A percentile compares a stretch with the other conserved stretches of the same genome.
These are phyloP conservation scores for Lagria hirta DNA, from an alignment of 2,888 invertebrate species.

Conservation along the genomic window DNA sequence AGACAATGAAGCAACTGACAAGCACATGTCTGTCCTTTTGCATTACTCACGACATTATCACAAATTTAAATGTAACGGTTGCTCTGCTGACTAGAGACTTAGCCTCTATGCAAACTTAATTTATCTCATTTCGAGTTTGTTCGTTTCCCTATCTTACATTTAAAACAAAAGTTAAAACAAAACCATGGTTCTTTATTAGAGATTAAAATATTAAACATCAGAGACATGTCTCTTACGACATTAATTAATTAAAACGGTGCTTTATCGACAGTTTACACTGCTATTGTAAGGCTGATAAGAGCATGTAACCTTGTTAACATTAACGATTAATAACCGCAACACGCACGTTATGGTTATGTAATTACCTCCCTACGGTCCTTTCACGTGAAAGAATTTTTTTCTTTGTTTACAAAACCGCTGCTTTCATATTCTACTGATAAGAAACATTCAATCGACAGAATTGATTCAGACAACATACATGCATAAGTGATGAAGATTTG, in stretches of 20 bases:
- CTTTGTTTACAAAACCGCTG: constrained; percentile 15
- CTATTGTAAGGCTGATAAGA: constrained; percentile 16
- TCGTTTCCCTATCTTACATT: constrained; percentile 25
- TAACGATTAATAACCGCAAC: constrained; percentile 26
- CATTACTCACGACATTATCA: constrained; percentile 48
- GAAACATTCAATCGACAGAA: constrained; percentile 23
- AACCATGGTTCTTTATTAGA: constrained; percentile 19
- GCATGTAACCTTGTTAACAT: constrained; percentile 26
- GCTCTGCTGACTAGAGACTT: constrained; percentile 33
- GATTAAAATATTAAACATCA: constrained; percentile 15
- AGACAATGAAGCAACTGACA: constrained; percentile 31
- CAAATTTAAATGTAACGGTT: constrained; percentile 48
- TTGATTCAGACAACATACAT: constrained; percentile 29
- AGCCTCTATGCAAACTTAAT: constrained; percentile 32
- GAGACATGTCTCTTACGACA: constrained; percentile 1
- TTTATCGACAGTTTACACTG: constrained; percentile 10
- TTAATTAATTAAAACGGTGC: constrained; percentile 11
- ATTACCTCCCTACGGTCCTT: constrained; percentile 24
- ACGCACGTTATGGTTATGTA: constrained; percentile 25
- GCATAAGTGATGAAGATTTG: constrained; percentile 30
- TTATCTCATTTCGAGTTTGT: constrained; percentile 30
- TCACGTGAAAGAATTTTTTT: constrained; percentile 23
- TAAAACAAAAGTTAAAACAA: constrained; percentile 21
- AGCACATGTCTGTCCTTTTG: constrained; percentile 40
- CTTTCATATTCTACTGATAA: not conserved